phyloP scores from a whole-genome alignment of 2,113 vertebrate genomes.

The Amblyopsis rosae region DNA sequence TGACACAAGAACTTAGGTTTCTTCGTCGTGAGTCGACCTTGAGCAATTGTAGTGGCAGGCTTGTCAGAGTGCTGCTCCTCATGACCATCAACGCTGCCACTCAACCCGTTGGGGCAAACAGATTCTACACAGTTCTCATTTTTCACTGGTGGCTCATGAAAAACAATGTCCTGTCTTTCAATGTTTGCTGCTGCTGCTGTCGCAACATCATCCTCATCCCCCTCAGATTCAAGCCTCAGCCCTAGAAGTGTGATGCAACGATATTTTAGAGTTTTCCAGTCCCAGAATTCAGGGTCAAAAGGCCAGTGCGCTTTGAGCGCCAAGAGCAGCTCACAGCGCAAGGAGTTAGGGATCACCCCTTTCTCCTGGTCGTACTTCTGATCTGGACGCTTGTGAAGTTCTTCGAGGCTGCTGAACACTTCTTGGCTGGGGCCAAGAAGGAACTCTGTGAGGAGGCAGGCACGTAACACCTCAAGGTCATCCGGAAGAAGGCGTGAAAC shows the following conservation, averaged over 20 bases:
- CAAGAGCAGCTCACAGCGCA: conserved; percentile 93
- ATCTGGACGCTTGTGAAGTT: conserved; percentile 90
- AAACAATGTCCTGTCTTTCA: background rate
- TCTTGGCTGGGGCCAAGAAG: conserved; percentile 85
- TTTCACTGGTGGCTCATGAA: conserved; percentile 32
- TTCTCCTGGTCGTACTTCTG: conserved; percentile 93
- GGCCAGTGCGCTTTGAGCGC: conserved; percentile 96
- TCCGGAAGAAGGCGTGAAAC: conserved; percentile 89
- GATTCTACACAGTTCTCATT: conserved; percentile 75
- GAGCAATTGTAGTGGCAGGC: conserved; percentile 69
- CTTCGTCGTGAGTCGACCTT: conserved; percentile 81
- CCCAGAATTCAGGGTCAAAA: conserved; percentile 99
- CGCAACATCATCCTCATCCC: conserved; percentile 69
- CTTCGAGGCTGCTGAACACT: conserved; percentile 85
- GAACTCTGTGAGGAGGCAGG: conserved; percentile 95
- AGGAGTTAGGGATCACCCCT: conserved; percentile 89
- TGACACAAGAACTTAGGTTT: conserved; percentile 89
- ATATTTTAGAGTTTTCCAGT: conserved; percentile 96
- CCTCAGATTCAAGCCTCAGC: conserved; percentile 82
- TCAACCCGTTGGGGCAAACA: conserved; percentile 44
- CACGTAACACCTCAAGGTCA: conserved; percentile 93
- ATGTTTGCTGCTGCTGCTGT: conserved; percentile 18
- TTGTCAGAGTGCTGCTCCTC: conserved; percentile 20
- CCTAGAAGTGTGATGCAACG: conserved; percentile 89
- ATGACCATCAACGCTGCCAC: conserved; percentile 32